These are phyloP conservation scores for Triplophysa bombifrons DNA, from an alignment of 2,797 vertebrate genomes.

Conservation along the genomic window DNA sequence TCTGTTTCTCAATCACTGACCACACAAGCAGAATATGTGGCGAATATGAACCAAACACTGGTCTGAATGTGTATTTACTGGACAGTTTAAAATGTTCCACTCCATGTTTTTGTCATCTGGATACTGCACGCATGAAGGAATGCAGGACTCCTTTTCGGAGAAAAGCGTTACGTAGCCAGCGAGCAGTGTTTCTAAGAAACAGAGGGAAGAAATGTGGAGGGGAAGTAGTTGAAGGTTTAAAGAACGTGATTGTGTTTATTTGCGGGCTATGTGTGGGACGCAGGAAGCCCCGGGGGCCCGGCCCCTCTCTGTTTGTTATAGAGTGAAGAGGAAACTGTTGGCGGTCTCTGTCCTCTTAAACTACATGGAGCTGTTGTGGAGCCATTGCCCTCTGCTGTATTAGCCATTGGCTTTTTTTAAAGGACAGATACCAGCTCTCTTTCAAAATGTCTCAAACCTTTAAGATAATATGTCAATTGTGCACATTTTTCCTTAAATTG, in stretches of 20 bases:
- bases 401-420: slow-evolving; percentile 52
- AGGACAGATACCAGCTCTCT: neutral
- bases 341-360: slow-evolving; percentile 81
- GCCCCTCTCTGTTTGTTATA: slow-evolving; percentile 77
- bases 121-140: slow-evolving; percentile 19
- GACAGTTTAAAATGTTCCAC: slow-evolving; percentile 25
- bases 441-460: too few relatives aligned
- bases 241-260: slow-evolving; percentile 79
- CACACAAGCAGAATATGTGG: neutral
- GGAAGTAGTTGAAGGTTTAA: slow-evolving; percentile 69
- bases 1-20: neutral
- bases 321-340: slow-evolving; percentile 78
- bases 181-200: slow-evolving; percentile 37
- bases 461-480: too few relatives aligned
- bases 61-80: slow-evolving; percentile 16
- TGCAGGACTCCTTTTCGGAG: slow-evolving; percentile 33
- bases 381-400: slow-evolving; percentile 64
- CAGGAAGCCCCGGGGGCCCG: slow-evolving; percentile 81
- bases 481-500: too few relatives aligned
- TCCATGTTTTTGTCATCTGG: slow-evolving; percentile 42
- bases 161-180: slow-evolving; percentile 22
- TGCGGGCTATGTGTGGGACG: slow-evolving; percentile 74
- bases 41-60: slow-evolving; percentile 10
- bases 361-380: slow-evolving; percentile 82
- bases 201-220: slow-evolving; percentile 60